Evolutionary conservation across 2,888 invertebrate species (phyloP).

Genomic region (Girardia tigrina): DNA sequence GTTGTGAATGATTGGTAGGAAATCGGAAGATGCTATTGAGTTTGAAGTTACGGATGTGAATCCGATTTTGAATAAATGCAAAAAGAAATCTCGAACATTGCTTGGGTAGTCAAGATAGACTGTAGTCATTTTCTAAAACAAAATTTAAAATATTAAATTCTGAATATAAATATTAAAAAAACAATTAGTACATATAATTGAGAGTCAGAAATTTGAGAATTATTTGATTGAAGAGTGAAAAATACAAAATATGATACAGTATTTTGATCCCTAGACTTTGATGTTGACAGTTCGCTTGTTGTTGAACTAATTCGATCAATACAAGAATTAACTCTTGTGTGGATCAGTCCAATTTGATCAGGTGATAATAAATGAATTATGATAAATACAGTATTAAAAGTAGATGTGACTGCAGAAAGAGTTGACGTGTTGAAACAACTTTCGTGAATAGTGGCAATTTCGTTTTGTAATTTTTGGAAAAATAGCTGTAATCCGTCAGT

Average conservation of each 20-base stretch:
- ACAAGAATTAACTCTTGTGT: neutral
- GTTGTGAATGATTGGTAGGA: neutral
- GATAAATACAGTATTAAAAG: neutral
- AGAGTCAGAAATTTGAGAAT: neutral
- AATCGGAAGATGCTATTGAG: neutral
- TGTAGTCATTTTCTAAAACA: neutral
- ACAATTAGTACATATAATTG: neutral
- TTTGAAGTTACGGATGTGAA: neutral
- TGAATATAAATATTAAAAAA: neutral
- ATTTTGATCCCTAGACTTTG: neutral
- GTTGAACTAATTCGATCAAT: neutral
- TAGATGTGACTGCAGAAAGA: neutral
- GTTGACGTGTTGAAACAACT: neutral
- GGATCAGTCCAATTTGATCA: neutral
- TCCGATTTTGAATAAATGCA: neutral
- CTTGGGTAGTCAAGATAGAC: neutral
- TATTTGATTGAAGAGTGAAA: neutral
- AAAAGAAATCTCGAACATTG: neutral
- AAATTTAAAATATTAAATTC: neutral
- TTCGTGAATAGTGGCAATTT: neutral
- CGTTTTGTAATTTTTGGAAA: neutral
- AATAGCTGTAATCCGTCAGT: neutral
- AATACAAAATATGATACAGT: neutral
- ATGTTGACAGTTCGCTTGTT: neutral
- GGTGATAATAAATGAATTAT: neutral